phyloP scores from a whole-genome alignment of 2,113 vertebrate genomes.

The Thalassoma bifasciatum region DNA sequence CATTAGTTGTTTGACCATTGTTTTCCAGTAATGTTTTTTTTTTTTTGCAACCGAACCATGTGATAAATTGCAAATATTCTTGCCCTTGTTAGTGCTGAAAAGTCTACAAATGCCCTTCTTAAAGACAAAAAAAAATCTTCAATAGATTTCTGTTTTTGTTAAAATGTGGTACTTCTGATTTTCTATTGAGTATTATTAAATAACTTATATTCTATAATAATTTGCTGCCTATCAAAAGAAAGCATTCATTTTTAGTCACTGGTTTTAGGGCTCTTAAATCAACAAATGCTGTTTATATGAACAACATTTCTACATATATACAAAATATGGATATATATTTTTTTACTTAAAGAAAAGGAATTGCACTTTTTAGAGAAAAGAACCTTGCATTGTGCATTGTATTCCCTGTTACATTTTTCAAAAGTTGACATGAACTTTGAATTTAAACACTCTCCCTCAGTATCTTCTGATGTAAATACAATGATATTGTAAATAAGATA shows the following conservation, averaged over 20 bases:
- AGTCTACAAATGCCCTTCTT: constrained; percentile 55
- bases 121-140: constrained; percentile 35
- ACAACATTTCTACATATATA: constrained; percentile 86
- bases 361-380: constrained; percentile 86
- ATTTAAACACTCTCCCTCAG: constrained; percentile 73
- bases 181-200: constrained; percentile 78
- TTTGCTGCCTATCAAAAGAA: constrained; percentile 74
- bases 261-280: constrained; percentile 80
- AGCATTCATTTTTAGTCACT: constrained; percentile 77
- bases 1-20: constrained; percentile 60
- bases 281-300: constrained; percentile 82
- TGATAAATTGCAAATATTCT: constrained; percentile 57
- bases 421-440: constrained; percentile 73
- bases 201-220: constrained; percentile 79
- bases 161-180: constrained; percentile 78
- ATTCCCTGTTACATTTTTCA: constrained; percentile 79
- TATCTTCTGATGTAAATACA: constrained; percentile 83
- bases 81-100: constrained; percentile 57
- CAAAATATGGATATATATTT: constrained; percentile 85
- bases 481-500: constrained; percentile 82
- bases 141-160: constrained; percentile 63
- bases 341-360: constrained; percentile 85
- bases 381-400: constrained; percentile 82
- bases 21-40: constrained; percentile 69
- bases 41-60: constrained; percentile 65